A percentile compares a stretch with the other conserved stretches of the same genome.
Evolutionary conservation across 2,888 invertebrate genomes (phyloP).

Genomic region (Tinea pellionella): DNA sequence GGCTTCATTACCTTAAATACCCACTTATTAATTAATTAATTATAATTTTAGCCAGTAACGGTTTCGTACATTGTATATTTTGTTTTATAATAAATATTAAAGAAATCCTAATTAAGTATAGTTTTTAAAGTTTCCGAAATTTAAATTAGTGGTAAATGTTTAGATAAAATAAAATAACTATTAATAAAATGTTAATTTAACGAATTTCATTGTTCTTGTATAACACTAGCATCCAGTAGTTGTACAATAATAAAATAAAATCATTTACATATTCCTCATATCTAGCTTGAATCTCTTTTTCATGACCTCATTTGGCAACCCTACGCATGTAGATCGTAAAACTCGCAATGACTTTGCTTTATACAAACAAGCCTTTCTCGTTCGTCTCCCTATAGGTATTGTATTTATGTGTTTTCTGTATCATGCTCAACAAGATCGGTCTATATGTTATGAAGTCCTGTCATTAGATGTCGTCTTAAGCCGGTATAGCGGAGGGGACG

Average conservation of each 20-base stretch:
- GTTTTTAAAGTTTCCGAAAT: too few relatives aligned
- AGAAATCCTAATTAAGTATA: too few relatives aligned
- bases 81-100: too few relatives aligned
- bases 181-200: background rate
- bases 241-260: constrained; percentile 26
- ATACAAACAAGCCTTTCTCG: constrained; percentile 16
- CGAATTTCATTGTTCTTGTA: background rate
- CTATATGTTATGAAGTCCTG: background rate
- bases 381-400: constrained; percentile 5
- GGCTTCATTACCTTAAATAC: too few relatives aligned
- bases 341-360: constrained; percentile 28
- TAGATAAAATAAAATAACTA: too few relatives aligned
- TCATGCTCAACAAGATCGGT: background rate
- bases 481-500: too few relatives aligned
- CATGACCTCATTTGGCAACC: constrained; percentile 51
- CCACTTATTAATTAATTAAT: too few relatives aligned
- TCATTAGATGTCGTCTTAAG: too few relatives aligned
- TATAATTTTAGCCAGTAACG: too few relatives aligned
- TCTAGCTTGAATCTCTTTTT: constrained; percentile 38
- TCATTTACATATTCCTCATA: constrained; percentile 39
- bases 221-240: constrained; percentile 7
- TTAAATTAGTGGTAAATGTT: too few relatives aligned
- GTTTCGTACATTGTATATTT: too few relatives aligned
- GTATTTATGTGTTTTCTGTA: constrained; percentile 10
- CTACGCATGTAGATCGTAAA: constrained; percentile 35